A percentile compares a stretch with the other conserved stretches of the same genome.
Conservation (phyloP, 2,888 invertebrate species). For the Nysson spinosus region DNA sequence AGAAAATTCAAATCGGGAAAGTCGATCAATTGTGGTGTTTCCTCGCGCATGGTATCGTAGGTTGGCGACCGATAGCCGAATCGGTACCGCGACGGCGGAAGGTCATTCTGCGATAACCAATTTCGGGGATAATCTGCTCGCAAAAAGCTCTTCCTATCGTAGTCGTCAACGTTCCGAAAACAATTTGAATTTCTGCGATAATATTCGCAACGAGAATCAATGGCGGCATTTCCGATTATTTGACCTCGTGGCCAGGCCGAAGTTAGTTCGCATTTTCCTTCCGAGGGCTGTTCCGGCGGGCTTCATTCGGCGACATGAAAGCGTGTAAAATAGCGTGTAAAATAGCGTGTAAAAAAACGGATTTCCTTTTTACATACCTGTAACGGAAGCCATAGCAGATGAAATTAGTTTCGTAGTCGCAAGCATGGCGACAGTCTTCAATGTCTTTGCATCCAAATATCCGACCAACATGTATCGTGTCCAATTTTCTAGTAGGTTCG, state of each 20-base stretch:
- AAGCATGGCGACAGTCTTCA: slow-evolving; percentile 87
- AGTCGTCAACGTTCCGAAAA: background rate
- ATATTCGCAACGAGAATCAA: slow-evolving; percentile 87
- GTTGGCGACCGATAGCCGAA: too few relatives aligned
- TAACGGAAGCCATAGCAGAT: slow-evolving; percentile 92
- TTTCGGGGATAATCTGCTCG: background rate
- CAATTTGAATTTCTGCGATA: slow-evolving; percentile 88
- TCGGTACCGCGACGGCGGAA: too few relatives aligned
- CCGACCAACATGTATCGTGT: slow-evolving; percentile 84
- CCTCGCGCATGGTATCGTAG: too few relatives aligned
- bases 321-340: background rate
- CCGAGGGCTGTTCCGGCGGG: slow-evolving; percentile 14
- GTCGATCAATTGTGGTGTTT: too few relatives aligned
- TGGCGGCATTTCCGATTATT: slow-evolving; percentile 81
- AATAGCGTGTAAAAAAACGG: background rate
- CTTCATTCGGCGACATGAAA: background rate
- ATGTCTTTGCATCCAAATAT: slow-evolving; percentile 85
- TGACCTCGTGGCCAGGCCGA: slow-evolving; percentile 85
- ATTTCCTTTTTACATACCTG: slow-evolving; percentile 78
- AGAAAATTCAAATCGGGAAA: too few relatives aligned
- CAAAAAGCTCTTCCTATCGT: too few relatives aligned
- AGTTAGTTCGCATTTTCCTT: slow-evolving; percentile 87
- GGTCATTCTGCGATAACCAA: background rate
- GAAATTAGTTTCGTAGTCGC: slow-evolving; percentile 86
- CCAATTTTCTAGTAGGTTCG: slow-evolving; percentile 85